Evolutionary conservation across 2,797 vertebrate species (phyloP).

Genomic region (Odontamblyopus rebecca): DNA sequence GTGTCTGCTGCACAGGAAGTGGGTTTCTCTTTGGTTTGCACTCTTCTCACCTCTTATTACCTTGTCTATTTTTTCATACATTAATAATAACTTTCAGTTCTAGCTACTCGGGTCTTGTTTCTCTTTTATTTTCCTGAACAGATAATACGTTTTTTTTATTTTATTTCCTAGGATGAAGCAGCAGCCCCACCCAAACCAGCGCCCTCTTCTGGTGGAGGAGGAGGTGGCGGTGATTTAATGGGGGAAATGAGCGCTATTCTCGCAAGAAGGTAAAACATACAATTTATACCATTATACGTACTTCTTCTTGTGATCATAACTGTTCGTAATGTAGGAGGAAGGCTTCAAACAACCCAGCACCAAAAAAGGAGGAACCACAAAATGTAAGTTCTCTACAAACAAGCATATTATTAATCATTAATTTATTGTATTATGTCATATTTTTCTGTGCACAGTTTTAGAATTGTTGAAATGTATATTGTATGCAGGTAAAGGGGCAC

Average conservation of each 20-base stretch:
- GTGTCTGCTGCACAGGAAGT: conserved; percentile 5
- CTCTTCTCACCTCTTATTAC: neutral
- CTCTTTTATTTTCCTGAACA: neutral
- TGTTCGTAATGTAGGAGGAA: conserved; percentile 59
- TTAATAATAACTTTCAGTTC: neutral
- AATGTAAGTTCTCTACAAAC: conserved; percentile 43
- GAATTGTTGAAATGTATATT: neutral
- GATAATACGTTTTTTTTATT: neutral
- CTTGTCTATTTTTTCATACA: neutral
- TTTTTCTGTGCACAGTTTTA: neutral
- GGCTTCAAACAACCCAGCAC: conserved; percentile 58
- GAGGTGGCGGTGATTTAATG: conserved; percentile 77
- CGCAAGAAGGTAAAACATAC: conserved; percentile 77
- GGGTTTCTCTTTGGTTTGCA: neutral
- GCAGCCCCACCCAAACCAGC: conserved; percentile 56
- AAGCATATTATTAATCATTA: neutral
- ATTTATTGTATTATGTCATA: neutral
- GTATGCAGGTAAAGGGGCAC: neutral
- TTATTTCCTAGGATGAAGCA: conserved; percentile 67
- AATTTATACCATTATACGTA: neutral
- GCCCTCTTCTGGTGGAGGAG: conserved; percentile 53
- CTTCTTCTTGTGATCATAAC: neutral
- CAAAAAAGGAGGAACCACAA: conserved; percentile 52
- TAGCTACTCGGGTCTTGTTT: neutral
- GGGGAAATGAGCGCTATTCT: conserved; percentile 90